phyloP scores from a whole-genome alignment of 2,888 invertebrate genomes.

The Lasiommata megera region DNA sequence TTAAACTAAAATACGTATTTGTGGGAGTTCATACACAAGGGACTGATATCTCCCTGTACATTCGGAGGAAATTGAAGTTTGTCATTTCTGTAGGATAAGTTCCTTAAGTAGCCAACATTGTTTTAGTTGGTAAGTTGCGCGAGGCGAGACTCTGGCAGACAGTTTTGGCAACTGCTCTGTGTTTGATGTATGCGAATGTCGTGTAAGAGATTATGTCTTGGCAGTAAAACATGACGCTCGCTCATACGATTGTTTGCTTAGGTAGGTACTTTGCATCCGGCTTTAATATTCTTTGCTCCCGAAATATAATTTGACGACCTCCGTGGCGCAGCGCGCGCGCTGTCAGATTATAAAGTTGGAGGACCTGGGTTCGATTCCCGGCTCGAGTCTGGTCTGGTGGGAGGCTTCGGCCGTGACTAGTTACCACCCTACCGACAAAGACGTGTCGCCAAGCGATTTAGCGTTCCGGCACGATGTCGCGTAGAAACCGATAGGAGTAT shows the following conservation, averaged over 20 bases:
- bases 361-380: too few relatives aligned
- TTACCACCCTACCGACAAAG: too few relatives aligned
- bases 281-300: constrained; percentile 35
- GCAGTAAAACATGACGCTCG: constrained; percentile 62
- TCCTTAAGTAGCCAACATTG: constrained; percentile 67
- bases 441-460: too few relatives aligned
- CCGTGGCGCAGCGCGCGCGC: too few relatives aligned
- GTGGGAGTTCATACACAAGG: not conserved
- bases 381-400: too few relatives aligned
- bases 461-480: too few relatives aligned
- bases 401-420: too few relatives aligned
- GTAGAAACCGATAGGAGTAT: too few relatives aligned
- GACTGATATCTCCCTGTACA: constrained; percentile 21
- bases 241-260: constrained; percentile 63
- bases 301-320: too few relatives aligned
- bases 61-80: constrained; percentile 23
- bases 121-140: constrained; percentile 68
- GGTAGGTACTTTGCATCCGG: constrained; percentile 57
- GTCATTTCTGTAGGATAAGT: constrained; percentile 45
- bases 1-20: not conserved
- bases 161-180: constrained; percentile 69
- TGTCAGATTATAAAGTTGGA: too few relatives aligned
- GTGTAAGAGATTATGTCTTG: constrained; percentile 77
- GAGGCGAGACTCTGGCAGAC: constrained; percentile 55
- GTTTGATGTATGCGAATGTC: constrained; percentile 77